Evolutionary conservation across 2,888 invertebrate genomes (phyloP), one percentile per base, ranked within the genome.

Genomic region (Pemphredon lugubris): DNA sequence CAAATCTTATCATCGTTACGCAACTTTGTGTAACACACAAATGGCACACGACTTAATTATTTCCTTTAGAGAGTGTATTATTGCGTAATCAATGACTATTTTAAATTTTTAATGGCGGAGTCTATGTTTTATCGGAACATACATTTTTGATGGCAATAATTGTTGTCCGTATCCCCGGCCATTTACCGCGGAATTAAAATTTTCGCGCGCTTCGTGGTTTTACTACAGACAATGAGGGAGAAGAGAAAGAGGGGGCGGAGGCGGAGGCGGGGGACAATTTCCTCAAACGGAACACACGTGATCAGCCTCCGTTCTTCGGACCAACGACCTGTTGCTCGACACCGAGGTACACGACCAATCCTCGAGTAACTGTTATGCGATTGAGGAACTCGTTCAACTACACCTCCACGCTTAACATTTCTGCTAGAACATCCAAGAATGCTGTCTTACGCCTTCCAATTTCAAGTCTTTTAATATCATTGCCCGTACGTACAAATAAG

Each of bases 291-390:
- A 54, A 61, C 44, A 61, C 61, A 45, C 67, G 59, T 53, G 64
- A 71, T 55, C 59, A 60, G 61, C 69, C 73, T 71, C 67, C 50
- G 58, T 72, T 70, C 42, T 57, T 58, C 70, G 82, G 82, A 83
- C 81, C 82, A 81, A 79, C 87, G 84, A 86, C 87, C 85, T 86
- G 87, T 86, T 86, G 87, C 85, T 71, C 75, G 73, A 71, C 65
- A 48, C 60, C 59, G 45, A n/a, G 34, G 34, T 30, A 47, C 67
- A 63, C 64, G 59, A 55, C 66, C 78, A 73, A 83, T 82, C 79
- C 61, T 61, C 72, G 48, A 73, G 40, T 40, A 66, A 73, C 61
- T 53, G 59, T 64, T 68, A 59, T 47, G 50, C 74, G 73, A 79
- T 73, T 73, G 70, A 73, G 37, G 73, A 60, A 51, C 55, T 44